Evolutionary conservation across 2,888 invertebrate species (phyloP), one percentile per base, ranked within the genome.

Genomic region (Aricia artaxerxes): DNA sequence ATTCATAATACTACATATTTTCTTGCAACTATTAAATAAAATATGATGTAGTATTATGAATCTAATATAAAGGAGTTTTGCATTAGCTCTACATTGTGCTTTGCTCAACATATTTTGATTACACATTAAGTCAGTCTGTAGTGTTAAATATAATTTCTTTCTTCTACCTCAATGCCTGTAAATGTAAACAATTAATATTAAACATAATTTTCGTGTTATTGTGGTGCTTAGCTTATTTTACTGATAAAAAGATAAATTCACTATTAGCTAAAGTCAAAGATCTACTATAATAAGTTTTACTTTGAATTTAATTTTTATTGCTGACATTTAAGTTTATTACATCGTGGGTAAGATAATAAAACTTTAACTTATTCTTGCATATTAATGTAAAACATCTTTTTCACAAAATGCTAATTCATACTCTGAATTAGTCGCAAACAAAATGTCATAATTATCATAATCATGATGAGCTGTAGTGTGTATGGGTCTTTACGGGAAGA

Each of bases 401-500:
- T 69, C 69, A 38, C 35, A 38, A 69, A 35, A 69, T 69, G 69
- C 16, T 69, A 69, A 69, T 69, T 69, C 69, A n/a, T 61, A 64
- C 31, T 31, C 64, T 64, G 11, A 64, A 64, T 64, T 64, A 31
- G 64, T 64, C 64, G 80, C 80, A 82, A 80, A 31, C 78, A 79
- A 78, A 80, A 73, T 73, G 73, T 73, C 53, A 76, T 31, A 35
- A 57, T 53, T 53, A 76, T 53, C 49, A 49, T 49, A 76, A 57
- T 57, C 57, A 73, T 73, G 85, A 87, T 85, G 84, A 82, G 85
- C 83, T 85, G 82, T 83, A 84, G 81, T 84, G 80, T 79, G 80
- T 87, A 86, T 89, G 89, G 85, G 87, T 89, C 88, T 91, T 91
- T 90, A 93, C 89, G 94, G 93, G 92, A 91, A 88, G 90, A 88